Evolutionary conservation across 2,113 vertebrate genomes (phyloP), one percentile per base, ranked within the genome.

Genomic region (Cromileptes altivelis): DNA sequence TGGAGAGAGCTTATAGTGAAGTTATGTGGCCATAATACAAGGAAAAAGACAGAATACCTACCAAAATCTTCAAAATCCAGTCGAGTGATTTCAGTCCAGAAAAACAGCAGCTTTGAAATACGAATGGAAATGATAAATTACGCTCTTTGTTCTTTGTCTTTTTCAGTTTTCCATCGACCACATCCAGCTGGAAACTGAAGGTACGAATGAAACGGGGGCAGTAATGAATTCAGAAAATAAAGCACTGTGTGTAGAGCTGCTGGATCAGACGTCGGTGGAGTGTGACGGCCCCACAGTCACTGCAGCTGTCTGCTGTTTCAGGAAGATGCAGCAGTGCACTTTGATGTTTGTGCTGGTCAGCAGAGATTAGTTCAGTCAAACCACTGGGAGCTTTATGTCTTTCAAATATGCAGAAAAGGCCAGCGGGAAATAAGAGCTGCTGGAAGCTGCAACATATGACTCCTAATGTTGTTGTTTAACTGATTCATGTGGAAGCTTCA

Each of bases 141-240:
- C 3, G 3, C 13, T 2, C 10, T 56, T 37, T 73, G 3, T 50
- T 61, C 5, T 76, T 49, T 85, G 69, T 87, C 19, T 88, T 64
- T 91, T 92, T 85, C 93, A 99, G 98, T 98, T 99, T 94, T 96
- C 95, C 88, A 92, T 97, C 70, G 97, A 99, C 58, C 93, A 93
- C 89, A 98, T 99, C 92, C 96, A 97, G 94, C 97, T 99, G 92
- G 96, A 95, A 30, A 96, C 97, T 14, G 96, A 98, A 96, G 97
- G 97, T 97, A 96, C 0, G 85, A 19, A 58, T 15, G n/a, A 42
- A 64, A 1, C 58, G 6, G 42, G 9, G 42, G 42, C 47, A 30
- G 23, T 0, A 4, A 75, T 25, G 55, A 56, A 2, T n/a, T 52
- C 42, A 63, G 52, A 27, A 23, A 52, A 86, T 64, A 42, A 52